Percentiles rank a stretch among this genome's conserved stretches.
phyloP scores from a whole-genome alignment of 2,888 invertebrate species.

The Atherix ibis region DNA sequence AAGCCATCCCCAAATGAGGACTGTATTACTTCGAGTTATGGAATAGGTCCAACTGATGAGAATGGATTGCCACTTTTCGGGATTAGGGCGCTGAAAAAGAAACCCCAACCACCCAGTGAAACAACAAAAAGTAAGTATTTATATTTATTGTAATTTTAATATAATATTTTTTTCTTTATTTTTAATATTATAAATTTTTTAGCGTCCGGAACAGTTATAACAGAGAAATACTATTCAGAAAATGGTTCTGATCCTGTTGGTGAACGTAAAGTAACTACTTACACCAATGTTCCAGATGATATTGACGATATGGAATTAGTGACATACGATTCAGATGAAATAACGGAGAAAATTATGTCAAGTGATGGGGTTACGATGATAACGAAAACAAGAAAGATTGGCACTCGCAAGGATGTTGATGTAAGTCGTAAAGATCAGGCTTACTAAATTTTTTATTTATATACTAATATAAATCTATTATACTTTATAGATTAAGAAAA shows the following conservation, averaged over 20 bases:
- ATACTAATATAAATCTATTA: too few relatives aligned
- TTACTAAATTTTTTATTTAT: not conserved
- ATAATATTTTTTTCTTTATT: not conserved
- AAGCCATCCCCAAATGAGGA: conserved; percentile 33
- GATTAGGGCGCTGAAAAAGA: conserved; percentile 50
- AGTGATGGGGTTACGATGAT: conserved; percentile 32
- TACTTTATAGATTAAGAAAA: too few relatives aligned
- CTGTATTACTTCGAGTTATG: conserved; percentile 64
- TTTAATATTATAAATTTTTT: conserved; percentile 13
- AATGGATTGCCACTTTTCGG: conserved; percentile 67
- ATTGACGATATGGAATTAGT: too few relatives aligned
- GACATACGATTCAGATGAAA: too few relatives aligned
- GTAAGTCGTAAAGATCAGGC: conserved; percentile 8
- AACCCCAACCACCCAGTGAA: conserved; percentile 41
- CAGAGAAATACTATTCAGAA: conserved; percentile 50
- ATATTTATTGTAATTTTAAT: not conserved
- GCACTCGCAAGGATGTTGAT: conserved; percentile 16
- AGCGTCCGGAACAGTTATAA: conserved; percentile 59
- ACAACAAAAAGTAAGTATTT: conserved; percentile 44
- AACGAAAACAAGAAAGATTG: conserved; percentile 21
- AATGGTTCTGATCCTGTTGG: conserved; percentile 54
- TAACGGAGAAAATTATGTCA: too few relatives aligned
- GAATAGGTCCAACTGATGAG: conserved; percentile 67
- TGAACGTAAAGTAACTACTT: conserved; percentile 51
- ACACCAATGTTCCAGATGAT: conserved; percentile 45